A percentile compares a stretch with the other conserved stretches of the same genome.
Conservation (phyloP, 1,140 invertebrate genomes). For the Acromyrmex charruanus region DNA sequence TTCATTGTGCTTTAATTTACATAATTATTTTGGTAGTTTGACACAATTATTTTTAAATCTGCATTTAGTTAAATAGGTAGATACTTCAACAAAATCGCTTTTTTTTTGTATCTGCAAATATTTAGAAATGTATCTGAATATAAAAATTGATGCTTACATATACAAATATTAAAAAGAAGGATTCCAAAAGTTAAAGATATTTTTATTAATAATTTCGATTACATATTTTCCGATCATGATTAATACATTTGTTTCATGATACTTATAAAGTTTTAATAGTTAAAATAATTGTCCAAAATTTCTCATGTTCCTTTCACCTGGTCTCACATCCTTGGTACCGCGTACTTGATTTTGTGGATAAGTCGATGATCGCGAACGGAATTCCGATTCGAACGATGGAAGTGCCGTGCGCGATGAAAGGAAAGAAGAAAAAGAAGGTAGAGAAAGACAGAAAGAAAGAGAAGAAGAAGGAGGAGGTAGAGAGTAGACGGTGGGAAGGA, state of each 20-base stretch:
- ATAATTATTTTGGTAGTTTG: no score
- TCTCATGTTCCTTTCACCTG: not conserved
- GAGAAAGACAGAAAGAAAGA: conserved; percentile 25
- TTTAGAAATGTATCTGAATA: not conserved
- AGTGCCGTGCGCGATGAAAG: conserved; percentile 51
- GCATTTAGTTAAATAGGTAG: no score
- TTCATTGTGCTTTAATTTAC: no score
- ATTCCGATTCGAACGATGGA: conserved; percentile 48
- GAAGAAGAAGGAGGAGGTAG: conserved; percentile 37
- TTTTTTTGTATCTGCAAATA: not conserved
- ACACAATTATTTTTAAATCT: no score
- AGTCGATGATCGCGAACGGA: conserved; percentile 48
- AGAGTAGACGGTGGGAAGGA: conserved; percentile 75
- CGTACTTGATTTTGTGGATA: conserved; percentile 41
- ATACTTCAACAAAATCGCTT: no score
- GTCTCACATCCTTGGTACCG: not conserved
- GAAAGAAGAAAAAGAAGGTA: conserved; percentile 23
- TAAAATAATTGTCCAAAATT: not conserved
- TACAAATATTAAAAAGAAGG: not conserved
- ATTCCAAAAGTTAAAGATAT: not conserved
- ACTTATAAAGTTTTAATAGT: not conserved
- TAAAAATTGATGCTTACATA: not conserved
- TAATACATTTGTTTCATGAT: not conserved
- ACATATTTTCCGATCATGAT: not conserved
- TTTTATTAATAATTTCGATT: conserved; percentile 8